Base-by-base conservation (phyloP, 2,797 vertebrate species). In the Coilia nasus region DNA sequence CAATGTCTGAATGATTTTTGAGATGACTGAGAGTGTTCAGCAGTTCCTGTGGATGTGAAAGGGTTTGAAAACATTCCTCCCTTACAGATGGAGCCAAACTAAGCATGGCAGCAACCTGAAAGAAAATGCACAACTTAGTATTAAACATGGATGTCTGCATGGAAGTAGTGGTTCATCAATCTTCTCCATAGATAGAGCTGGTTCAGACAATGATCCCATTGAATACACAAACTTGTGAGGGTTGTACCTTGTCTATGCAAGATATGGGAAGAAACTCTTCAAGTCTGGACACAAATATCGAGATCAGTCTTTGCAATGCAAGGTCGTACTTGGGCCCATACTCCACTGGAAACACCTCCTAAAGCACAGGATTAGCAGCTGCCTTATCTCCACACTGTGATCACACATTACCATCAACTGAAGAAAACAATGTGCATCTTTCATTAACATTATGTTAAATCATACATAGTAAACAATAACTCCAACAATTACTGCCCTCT, bases 201-300 rank as follows among this genome's bases (percentile, higher is more conserved):
- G 50, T 54, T 54, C 50, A 2, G 9, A 10, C 14, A 54, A 2
- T 54, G 50, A 9, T 12, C 56, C 17, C 14, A 31, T 71, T 44
- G 47, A 17, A 41, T 47, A 44, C 17, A 23, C 28, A 44, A 82
- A 56, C 12, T 62, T 9, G 2, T 54, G 28, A 14, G 31, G 67
- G 17, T 14, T 23, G 46, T 75, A 95, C 94, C 94, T 94, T 88
- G 87, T 96, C 93, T 23, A 95, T 87, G 28, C 94, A 91, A 31
- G 93, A 93, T 0, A 91, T 41, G 0, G 96, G 95, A 23, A 97
- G 85, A 78, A 95, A 87, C 86, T 93, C 95, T 85, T 96, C 96
- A 85, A 97, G 91, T 75, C 95, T 95, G 85, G 93, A 94, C 7
- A 97, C 89, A 64, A 94, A 94, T 83, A 93, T 92, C 83, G 91